Conservation (phyloP, 1,140 invertebrate species). For the Calephelis nemesis region DNA sequence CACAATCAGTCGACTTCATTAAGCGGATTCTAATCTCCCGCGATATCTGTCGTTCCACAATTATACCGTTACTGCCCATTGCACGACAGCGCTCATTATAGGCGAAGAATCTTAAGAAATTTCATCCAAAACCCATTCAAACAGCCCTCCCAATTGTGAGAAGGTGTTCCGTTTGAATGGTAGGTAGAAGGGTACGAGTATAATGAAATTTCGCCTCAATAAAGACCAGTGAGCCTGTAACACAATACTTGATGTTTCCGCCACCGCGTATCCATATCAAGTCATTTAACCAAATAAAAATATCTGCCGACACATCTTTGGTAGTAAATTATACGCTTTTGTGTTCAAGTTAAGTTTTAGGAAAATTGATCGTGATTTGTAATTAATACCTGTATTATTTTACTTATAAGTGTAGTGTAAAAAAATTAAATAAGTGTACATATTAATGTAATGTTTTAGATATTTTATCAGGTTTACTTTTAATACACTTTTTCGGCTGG, state of each 20-base stretch:
- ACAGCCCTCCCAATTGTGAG: slow-evolving; percentile 73
- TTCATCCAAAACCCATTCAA: slow-evolving; percentile 76
- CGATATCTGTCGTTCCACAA: slow-evolving; percentile 72
- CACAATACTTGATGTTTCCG: slow-evolving; percentile 76
- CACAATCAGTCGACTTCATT: slow-evolving; percentile 49
- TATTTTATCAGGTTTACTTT: no score
- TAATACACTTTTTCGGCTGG: no score
- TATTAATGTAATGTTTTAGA: no score
- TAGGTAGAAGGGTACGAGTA: slow-evolving; percentile 69
- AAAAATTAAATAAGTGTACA: no score
- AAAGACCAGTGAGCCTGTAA: slow-evolving; percentile 74
- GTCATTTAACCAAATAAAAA: slow-evolving; percentile 72
- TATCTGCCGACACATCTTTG: slow-evolving; percentile 71
- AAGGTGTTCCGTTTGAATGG: slow-evolving; percentile 77
- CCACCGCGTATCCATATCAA: slow-evolving; percentile 72
- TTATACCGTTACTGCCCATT: slow-evolving; percentile 75
- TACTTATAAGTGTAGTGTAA: no score
- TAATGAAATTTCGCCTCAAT: slow-evolving; percentile 76
- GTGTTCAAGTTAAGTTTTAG: slow-evolving; percentile 5
- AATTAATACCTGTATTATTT: no score
- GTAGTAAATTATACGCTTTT: slow-evolving; percentile 56
- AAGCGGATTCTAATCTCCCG: slow-evolving; percentile 69
- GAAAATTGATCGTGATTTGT: no score
- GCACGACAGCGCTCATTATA: slow-evolving; percentile 73
- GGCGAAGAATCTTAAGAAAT: slow-evolving; percentile 76